A percentile compares a stretch with the other conserved stretches of the same genome.
Conservation (phyloP, 2,797 vertebrate genomes). For the Morelia viridis region DNA sequence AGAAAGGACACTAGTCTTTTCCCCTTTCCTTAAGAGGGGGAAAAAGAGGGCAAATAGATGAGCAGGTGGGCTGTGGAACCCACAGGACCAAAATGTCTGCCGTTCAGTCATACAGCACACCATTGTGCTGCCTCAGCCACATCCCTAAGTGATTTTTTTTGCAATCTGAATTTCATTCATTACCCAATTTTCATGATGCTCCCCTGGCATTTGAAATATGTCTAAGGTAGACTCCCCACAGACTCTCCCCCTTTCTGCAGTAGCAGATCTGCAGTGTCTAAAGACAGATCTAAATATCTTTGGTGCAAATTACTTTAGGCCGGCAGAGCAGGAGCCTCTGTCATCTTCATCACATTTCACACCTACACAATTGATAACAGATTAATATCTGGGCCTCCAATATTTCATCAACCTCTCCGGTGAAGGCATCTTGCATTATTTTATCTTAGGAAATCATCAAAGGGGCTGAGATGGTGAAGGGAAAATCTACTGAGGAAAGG, state of each 20-base stretch:
- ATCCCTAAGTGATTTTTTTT: conserved; percentile 73
- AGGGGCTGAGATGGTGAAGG: conserved; percentile 28
- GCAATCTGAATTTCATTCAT: conserved; percentile 85
- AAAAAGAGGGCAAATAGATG: background rate
- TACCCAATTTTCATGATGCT: conserved; percentile 77
- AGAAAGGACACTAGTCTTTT: background rate
- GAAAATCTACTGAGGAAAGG: conserved; percentile 3
- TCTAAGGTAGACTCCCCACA: conserved; percentile 74
- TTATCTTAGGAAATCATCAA: conserved; percentile 63
- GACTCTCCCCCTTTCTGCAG: conserved; percentile 68
- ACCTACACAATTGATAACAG: conserved; percentile 78
- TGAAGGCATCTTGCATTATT: conserved; percentile 72
- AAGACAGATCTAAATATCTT: conserved; percentile 82
- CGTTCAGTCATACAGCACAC: conserved; percentile 58
- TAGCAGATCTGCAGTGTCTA: conserved; percentile 76
- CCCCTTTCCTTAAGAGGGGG: conserved; percentile 34
- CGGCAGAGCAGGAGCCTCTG: conserved; percentile 72
- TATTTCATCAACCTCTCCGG: conserved; percentile 77
- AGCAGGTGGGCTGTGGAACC: conserved; percentile 22
- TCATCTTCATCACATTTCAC: conserved; percentile 81
- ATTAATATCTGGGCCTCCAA: conserved; percentile 80
- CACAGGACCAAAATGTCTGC: conserved; percentile 42
- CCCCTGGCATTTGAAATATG: conserved; percentile 80
- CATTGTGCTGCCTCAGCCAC: conserved; percentile 57
- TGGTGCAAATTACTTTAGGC: conserved; percentile 77